phyloP scores from a whole-genome alignment of 2,888 invertebrate genomes.

The Vandiemenella viatica region DNA sequence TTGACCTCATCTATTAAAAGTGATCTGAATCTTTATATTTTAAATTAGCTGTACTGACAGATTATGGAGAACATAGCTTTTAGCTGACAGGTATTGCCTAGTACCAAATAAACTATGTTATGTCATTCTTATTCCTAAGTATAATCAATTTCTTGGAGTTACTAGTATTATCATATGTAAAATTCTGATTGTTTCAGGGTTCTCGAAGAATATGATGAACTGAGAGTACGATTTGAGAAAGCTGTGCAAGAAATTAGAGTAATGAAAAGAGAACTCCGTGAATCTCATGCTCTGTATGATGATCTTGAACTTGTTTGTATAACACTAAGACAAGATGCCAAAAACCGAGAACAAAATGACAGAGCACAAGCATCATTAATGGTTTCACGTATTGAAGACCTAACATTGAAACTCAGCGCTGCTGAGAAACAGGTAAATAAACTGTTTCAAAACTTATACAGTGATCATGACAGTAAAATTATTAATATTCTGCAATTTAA shows the following conservation, averaged over 20 bases:
- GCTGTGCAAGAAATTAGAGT: constrained; percentile 70
- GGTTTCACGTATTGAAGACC: constrained; percentile 68
- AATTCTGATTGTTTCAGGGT: constrained; percentile 32
- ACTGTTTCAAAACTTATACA: not conserved
- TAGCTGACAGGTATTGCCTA: too few species aligned
- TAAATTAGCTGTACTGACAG: too few species aligned
- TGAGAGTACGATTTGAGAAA: constrained; percentile 61
- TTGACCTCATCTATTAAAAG: too few species aligned
- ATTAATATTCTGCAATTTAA: too few species aligned
- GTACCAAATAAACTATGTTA: too few species aligned
- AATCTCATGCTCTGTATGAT: constrained; percentile 65
- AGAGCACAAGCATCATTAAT: constrained; percentile 58
- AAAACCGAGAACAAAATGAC: constrained; percentile 39
- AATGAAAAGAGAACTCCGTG: constrained; percentile 64
- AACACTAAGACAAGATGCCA: constrained; percentile 56
- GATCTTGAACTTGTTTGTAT: constrained; percentile 65
- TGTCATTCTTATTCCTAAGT: too few species aligned
- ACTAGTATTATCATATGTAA: too few species aligned
- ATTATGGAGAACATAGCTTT: too few species aligned
- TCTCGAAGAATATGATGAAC: constrained; percentile 65
- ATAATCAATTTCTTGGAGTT: too few species aligned
- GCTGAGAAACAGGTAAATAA: constrained; percentile 59
- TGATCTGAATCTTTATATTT: too few species aligned
- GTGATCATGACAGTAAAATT: too few species aligned
- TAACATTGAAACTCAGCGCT: constrained; percentile 63